A percentile compares a stretch with the other conserved stretches of the same genome.
These are phyloP conservation scores for Cotesia congregata DNA, from an alignment of 2,888 invertebrate genomes.

Conservation along the genomic window DNA sequence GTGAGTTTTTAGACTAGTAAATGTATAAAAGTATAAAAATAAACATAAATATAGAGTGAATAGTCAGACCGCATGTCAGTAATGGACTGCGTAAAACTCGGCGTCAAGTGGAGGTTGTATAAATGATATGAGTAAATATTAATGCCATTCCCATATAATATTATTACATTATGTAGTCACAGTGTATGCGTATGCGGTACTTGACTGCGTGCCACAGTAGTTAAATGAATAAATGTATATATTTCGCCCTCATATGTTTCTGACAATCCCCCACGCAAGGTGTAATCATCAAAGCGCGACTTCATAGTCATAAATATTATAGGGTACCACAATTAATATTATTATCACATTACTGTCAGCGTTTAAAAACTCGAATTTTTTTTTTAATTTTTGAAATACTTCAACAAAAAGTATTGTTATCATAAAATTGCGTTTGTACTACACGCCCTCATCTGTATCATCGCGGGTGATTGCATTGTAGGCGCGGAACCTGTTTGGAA, in stretches of 20 bases:
- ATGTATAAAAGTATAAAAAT: neutral
- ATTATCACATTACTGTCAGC: neutral
- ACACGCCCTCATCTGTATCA: slow-evolving; percentile 27
- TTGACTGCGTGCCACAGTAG: slow-evolving; percentile 2
- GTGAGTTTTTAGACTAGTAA: neutral
- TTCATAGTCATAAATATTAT: slow-evolving; percentile 8
- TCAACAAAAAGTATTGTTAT: slow-evolving; percentile 13
- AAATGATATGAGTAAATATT: slow-evolving; percentile 64
- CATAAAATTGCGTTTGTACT: neutral
- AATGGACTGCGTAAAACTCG: slow-evolving; percentile 55
- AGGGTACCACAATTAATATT: neutral
- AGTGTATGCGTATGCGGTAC: slow-evolving; percentile 39
- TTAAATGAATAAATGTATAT: slow-evolving; percentile 16
- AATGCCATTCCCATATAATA: slow-evolving; percentile 54
- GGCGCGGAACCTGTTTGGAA: slow-evolving; percentile 15
- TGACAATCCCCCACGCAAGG: slow-evolving; percentile 24
- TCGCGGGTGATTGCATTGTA: slow-evolving; percentile 23
- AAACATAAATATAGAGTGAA: neutral
- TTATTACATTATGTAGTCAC: slow-evolving; percentile 42
- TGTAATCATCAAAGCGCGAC: slow-evolving; percentile 9
- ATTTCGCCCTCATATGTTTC: slow-evolving; percentile 27
- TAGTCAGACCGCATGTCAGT: slow-evolving; percentile 44
- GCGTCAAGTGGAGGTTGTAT: slow-evolving; percentile 55
- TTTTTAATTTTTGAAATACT: slow-evolving; percentile 11
- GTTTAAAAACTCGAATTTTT: neutral